Evolutionary conservation across 2,797 vertebrate genomes (phyloP), one percentile per base, ranked within the genome.

Genomic region (Corythornis leucogaster): DNA sequence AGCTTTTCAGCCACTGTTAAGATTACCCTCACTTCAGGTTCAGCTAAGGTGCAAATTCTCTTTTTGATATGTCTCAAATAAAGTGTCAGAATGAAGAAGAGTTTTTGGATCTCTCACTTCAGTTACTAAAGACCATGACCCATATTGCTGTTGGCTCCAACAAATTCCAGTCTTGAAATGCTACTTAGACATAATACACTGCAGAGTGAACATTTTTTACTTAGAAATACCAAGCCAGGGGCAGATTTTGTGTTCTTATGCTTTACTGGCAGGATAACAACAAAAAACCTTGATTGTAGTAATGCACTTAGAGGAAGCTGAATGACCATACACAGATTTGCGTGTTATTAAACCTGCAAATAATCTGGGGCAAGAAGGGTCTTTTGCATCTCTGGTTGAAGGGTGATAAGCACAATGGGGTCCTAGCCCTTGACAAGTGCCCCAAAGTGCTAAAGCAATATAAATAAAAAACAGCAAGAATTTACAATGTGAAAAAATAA

Each of bases 401-500:
- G 40, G 55, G 66, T 58, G 62, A 77, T 78, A 80, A 89, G 57
- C 61, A 75, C 2, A 1, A 64, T 26, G 61, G 46, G 76, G 61
- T 87, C 25, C 50, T 75, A 24, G 66, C 67, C 89, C 76, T 79
- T 17, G 28, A 78, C 43, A 91, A 93, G 76, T 31, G 66, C 76
- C 80, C 67, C 82, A 67, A 89, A 85, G 81, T 79, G 78, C 57
- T 92, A 96, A 92, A 92, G 73, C 38, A 94, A 89, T 83, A 94
- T 78, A 93, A 94, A 88, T 90, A 95, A 86, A 55, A 78, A 96
- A 94, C 51, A 93, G 92, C 82, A 94, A 95, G 85, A 95, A 96
- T 94, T 94, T 96, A 96, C 86, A 95, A 94, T 89, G 88, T 96
- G 94, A 85, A 96, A 95, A 96, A 96, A 94, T 90, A 95, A 93